These are phyloP conservation scores for Columbina picui DNA, from an alignment of 2,113 vertebrate species.

Conservation along the genomic window DNA sequence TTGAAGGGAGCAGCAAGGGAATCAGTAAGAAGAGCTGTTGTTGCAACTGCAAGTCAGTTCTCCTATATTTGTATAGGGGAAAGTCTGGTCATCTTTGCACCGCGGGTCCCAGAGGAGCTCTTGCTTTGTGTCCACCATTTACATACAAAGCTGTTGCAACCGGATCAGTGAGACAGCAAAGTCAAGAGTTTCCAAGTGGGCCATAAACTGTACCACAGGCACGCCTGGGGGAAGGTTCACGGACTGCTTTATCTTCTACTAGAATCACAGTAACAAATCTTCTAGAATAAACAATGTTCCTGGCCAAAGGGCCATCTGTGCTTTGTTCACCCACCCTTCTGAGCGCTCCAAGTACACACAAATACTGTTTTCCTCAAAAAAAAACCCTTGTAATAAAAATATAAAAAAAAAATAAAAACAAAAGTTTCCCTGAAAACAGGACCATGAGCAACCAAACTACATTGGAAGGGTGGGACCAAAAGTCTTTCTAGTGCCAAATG, in stretches of 20 bases:
- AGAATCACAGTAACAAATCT: neutral
- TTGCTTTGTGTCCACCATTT: neutral
- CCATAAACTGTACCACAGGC: neutral
- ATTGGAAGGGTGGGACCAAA: neutral
- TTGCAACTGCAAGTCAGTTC: neutral
- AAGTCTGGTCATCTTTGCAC: neutral
- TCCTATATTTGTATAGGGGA: neutral
- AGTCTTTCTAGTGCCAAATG: neutral
- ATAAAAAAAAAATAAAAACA: neutral
- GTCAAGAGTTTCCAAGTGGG: conserved; percentile 4
- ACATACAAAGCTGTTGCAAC: neutral
- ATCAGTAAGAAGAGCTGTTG: neutral
- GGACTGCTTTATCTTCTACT: conserved; percentile 5
- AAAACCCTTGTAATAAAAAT: neutral
- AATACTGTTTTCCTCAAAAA: neutral
- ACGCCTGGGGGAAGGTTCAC: neutral
- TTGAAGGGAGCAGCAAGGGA: neutral
- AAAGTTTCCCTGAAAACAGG: neutral
- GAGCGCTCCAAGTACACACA: neutral
- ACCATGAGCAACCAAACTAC: neutral
- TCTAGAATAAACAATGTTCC: conserved; percentile 31
- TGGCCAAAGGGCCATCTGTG: conserved; percentile 42
- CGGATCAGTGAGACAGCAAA: neutral
- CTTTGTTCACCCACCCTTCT: neutral
- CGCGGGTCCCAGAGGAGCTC: neutral